Evolutionary conservation across 2,888 invertebrate species (phyloP), one percentile per base, ranked within the genome.

Genomic region (Laothoe populi): DNA sequence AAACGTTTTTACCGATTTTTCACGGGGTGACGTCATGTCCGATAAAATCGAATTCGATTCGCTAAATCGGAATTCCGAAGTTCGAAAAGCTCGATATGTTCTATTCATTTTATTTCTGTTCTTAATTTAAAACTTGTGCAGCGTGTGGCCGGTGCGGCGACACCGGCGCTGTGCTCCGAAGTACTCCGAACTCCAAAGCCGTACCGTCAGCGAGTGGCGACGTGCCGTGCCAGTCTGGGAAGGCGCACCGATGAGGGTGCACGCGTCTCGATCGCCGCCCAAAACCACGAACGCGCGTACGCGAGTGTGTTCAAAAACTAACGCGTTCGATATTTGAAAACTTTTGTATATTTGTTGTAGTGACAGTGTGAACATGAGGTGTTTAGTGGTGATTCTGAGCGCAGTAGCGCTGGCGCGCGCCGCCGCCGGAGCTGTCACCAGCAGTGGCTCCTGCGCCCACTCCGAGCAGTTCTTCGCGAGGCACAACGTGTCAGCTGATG

Each of bases 401-500:
- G 72, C 84, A 74, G 79, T 83, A 77, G 83, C 81, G 72, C 81
- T 82, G 71, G 81, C 78, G 67, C 78, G 78, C 67, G 77, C 78
- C 40, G 77, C 73, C 45, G 84, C 78, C 62, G 81, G 80, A 66
- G 84, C 86, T 61, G 88, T 86, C 61, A 84, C 85, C 62, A 88
- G 86, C 60, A 19, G 44, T 19, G 74, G 82, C 65, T 81, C 88
- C 66, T 92, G 92, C 74, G 75, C 81, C 65, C 76, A 74, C 49
- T 73, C 89, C 62, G 83, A 87, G 69, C 84, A 86, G 73, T 90
- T 88, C 86, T 88, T 92, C 80, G 69, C 78, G 69, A 85, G 88
- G 70, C 87, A 90, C 82, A 91, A 92, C 78, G 82, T 83, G 82
- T 85, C 92, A 90, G 92, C 91, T 90, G 91, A 91, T 81, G 88